Evolutionary conservation across 2,113 vertebrate species (phyloP).

Genomic region (Urocynchramus pylzowi): DNA sequence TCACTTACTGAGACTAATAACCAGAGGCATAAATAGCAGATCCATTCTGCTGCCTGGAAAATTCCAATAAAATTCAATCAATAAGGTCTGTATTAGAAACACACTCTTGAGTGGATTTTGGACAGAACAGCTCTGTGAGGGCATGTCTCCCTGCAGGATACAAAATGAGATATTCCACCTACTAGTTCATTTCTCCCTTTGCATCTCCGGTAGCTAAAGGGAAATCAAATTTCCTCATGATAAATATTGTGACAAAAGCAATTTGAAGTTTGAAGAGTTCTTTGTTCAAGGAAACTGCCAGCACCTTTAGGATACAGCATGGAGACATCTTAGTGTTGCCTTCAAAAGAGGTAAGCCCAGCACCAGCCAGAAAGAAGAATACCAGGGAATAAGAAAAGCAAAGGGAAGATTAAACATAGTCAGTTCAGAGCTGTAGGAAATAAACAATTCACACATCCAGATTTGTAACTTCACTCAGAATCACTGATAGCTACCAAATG

Average conservation of each 20-base stretch:
- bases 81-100: slow-evolving; percentile 37
- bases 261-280: slow-evolving; percentile 52
- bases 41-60: slow-evolving; percentile 45
- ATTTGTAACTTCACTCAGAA: background rate
- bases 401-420: background rate
- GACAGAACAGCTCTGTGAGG: background rate
- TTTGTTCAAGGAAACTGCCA: slow-evolving; percentile 44
- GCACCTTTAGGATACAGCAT: slow-evolving; percentile 26
- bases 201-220: slow-evolving; percentile 38
- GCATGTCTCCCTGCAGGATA: slow-evolving; percentile 44
- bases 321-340: background rate
- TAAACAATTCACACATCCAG: background rate
- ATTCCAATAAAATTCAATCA: slow-evolving; percentile 45
- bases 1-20: background rate
- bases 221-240: slow-evolving; percentile 53
- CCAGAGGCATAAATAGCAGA: background rate
- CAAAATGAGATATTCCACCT: slow-evolving; percentile 49
- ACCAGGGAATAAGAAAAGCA: background rate
- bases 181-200: slow-evolving; percentile 43
- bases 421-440: background rate
- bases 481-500: background rate
- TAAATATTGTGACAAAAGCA: slow-evolving; percentile 57
- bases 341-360: slow-evolving; percentile 18
- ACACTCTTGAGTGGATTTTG: slow-evolving; percentile 15
- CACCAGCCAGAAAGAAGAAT: background rate